Base-by-base conservation (phyloP, 2,888 invertebrate species). In the Diabrotica balteata region DNA sequence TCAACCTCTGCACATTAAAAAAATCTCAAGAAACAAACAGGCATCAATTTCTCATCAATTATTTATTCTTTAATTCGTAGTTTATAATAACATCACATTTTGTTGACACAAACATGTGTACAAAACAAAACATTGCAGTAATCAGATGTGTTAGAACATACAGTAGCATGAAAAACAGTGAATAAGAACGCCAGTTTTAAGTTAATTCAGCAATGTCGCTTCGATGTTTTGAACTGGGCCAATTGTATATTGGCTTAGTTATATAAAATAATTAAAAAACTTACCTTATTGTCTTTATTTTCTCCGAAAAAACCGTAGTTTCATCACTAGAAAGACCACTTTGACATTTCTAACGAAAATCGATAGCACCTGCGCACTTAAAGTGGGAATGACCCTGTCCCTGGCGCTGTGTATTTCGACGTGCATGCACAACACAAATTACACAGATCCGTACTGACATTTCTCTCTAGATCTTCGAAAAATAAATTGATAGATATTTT, bases 301-400 rank as follows among this genome's bases (percentile, higher is more conserved):
- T 75, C 66, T 66, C 42, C 44, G 59, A 59, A 67, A 71, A 72
- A 60, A 63, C 58, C 50, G 10, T 54, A 71, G 65, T 70, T 70
- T 66, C 62, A 69, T 61, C 61, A 66, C 70, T 64, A 69, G 70
- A 70, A 75, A 73, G 70, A 71, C 68, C 67, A 67, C 71, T 74
- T 70, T 76, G 75, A 75, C 76, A 76, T 76, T 76, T 74, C 61
- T 61, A 62, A 49, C 44, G 46, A 50, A 47, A 66, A 76, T 73
- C 70, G 67, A 73, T 72, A 45, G 49, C 47, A 10, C 73, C 66
- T 75, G 75, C 76, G 76, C 74, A 64, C 32, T 32, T 32, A 32
- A 32, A 32, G 32, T 32, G 32, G 32, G 32, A 32, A 32, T 32
- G 32, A 32, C 32, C 32, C 32, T 32, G 5, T 45, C 46, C 8